A percentile compares a stretch with the other conserved stretches of the same genome.
phyloP scores from a whole-genome alignment of 2,113 vertebrate species.

The Microcebus tavaratra region DNA sequence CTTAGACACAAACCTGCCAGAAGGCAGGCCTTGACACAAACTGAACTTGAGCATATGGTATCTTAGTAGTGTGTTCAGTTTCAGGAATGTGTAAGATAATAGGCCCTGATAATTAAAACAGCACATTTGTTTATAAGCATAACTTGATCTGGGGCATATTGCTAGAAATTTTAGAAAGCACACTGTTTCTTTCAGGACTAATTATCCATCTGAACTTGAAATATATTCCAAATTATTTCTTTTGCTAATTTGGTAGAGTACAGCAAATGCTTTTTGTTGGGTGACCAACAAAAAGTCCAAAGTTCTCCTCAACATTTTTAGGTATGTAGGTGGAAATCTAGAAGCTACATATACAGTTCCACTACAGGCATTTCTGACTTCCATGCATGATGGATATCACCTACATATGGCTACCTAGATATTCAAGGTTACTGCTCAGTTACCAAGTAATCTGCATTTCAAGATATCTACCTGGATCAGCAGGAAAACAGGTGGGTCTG shows the following conservation, averaged over 20 bases:
- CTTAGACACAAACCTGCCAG: slow-evolving; percentile 39
- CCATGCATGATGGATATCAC: background rate
- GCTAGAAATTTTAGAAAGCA: slow-evolving; percentile 48
- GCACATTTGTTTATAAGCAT: slow-evolving; percentile 66
- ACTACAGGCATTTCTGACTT: background rate
- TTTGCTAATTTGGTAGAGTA: slow-evolving; percentile 56
- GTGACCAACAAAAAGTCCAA: background rate
- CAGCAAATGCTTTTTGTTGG: slow-evolving; percentile 7
- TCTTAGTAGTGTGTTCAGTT: slow-evolving; percentile 36
- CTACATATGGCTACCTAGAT: background rate
- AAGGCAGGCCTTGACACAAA: slow-evolving; percentile 70
- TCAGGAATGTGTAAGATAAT: slow-evolving; percentile 73
- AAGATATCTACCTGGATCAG: background rate
- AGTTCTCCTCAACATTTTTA: background rate
- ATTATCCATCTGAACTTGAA: slow-evolving; percentile 64
- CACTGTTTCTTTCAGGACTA: slow-evolving; percentile 57
- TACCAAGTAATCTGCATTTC: background rate
- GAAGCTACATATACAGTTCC: background rate
- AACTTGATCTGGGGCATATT: slow-evolving; percentile 52
- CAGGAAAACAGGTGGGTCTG: background rate
- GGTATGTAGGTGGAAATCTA: background rate
- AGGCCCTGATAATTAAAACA: slow-evolving; percentile 65
- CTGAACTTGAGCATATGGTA: slow-evolving; percentile 43
- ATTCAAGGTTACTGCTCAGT: background rate
- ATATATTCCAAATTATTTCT: slow-evolving; percentile 60